These are phyloP conservation scores for Hylaeus volcanicus DNA, from an alignment of 1,140 invertebrate species.

Conservation along the genomic window DNA sequence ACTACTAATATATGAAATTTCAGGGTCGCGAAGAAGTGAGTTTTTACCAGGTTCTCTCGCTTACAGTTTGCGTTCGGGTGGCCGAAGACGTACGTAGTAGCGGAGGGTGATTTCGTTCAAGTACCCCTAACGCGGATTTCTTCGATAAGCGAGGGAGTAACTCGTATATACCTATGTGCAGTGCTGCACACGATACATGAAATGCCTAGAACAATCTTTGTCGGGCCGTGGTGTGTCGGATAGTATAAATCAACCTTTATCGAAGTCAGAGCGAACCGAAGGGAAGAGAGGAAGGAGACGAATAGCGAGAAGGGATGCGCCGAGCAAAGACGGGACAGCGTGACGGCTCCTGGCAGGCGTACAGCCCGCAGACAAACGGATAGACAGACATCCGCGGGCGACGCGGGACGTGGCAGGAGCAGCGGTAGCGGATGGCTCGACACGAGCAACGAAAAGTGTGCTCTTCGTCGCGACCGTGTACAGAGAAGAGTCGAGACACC, in stretches of 20 bases:
- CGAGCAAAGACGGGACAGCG: conserved; percentile 76
- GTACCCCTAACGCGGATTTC: too few relatives aligned
- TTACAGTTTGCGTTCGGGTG: too few relatives aligned
- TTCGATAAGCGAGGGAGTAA: too few relatives aligned
- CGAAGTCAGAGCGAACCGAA: neutral
- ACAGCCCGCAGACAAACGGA: conserved; percentile 57
- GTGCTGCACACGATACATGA: too few relatives aligned
- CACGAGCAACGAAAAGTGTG: conserved; percentile 41
- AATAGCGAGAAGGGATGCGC: conserved; percentile 59
- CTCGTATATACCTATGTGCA: too few relatives aligned
- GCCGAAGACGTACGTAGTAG: too few relatives aligned
- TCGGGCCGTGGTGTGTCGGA: too few relatives aligned
- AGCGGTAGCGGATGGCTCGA: conserved; percentile 44
- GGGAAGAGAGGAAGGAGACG: conserved; percentile 1
- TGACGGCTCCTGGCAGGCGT: conserved; percentile 80
- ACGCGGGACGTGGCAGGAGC: neutral
- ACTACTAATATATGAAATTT: too few relatives aligned
- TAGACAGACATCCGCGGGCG: conserved; percentile 59
- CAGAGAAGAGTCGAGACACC: conserved; percentile 26
- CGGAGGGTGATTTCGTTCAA: too few relatives aligned
- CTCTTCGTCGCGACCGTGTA: conserved; percentile 11
- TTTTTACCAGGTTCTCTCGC: too few relatives aligned
- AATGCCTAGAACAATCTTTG: too few relatives aligned
- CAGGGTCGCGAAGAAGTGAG: too few relatives aligned
- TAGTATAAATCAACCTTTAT: neutral